A percentile compares a stretch with the other conserved stretches of the same genome.
These are phyloP conservation scores for Chelonia mydas DNA, from an alignment of 2,797 vertebrate genomes.

Conservation along the genomic window DNA sequence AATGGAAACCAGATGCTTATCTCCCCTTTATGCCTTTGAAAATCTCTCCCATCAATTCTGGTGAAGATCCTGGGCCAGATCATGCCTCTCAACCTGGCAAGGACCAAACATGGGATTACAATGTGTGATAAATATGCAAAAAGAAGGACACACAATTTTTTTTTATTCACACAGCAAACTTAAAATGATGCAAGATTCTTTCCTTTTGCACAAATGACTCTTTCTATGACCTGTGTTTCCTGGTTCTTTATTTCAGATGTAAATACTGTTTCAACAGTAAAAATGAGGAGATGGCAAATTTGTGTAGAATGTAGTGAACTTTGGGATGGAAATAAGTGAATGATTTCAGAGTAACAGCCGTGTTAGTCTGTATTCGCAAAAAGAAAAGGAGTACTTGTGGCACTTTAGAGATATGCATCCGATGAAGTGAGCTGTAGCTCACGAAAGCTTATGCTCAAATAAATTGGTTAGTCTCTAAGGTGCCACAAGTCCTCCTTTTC, in stretches of 20 bases:
- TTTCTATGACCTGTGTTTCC: not conserved
- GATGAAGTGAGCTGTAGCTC: no score
- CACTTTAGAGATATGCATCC: no score
- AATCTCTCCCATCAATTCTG: not conserved
- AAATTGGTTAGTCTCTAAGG: no score
- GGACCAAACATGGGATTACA: not conserved
- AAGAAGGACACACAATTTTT: not conserved
- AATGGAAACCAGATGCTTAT: not conserved
- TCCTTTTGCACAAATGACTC: not conserved
- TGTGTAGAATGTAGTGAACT: not conserved
- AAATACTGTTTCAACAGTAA: not conserved
- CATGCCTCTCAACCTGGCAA: not conserved
- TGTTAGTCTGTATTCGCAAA: no score
- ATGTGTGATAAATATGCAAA: not conserved
- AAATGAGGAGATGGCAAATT: not conserved
- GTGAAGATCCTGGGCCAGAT: not conserved
- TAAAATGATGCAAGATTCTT: not conserved
- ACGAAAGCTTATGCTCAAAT: no score
- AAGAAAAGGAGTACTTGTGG: no score
- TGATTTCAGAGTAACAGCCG: no score
- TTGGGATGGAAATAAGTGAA: not conserved
- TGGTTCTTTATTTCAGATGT: not conserved
- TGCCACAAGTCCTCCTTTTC: no score
- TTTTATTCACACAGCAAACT: not conserved
- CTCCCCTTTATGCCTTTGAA: not conserved